Percentiles rank a stretch among this genome's conserved stretches.
phyloP scores from a whole-genome alignment of 2,113 vertebrate genomes.

The Mus musculus region GRCm39 chr16:93318001-93318500 shows the following conservation, averaged over 20 bases:
- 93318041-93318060: background rate
- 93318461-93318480: background rate
- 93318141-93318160: background rate
- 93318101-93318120: no score
- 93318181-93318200: background rate
- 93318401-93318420: background rate
- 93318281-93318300: background rate
- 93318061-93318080: background rate
- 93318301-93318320: background rate
- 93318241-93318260: background rate
- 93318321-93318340: background rate
- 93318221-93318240: no score
- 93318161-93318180: background rate
- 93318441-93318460: background rate
- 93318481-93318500: background rate
- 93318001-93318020: constrained; percentile 49
- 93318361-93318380: background rate
- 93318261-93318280: background rate
- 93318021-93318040: constrained; percentile 16
- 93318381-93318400: background rate
- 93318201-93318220: no score
- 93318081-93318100: background rate
- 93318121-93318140: background rate
- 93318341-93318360: background rate
- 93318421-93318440: background rate